Evolutionary conservation across 2,888 invertebrate genomes (phyloP), one percentile per base, ranked within the genome.

Genomic region (Amaurobius ferox): DNA sequence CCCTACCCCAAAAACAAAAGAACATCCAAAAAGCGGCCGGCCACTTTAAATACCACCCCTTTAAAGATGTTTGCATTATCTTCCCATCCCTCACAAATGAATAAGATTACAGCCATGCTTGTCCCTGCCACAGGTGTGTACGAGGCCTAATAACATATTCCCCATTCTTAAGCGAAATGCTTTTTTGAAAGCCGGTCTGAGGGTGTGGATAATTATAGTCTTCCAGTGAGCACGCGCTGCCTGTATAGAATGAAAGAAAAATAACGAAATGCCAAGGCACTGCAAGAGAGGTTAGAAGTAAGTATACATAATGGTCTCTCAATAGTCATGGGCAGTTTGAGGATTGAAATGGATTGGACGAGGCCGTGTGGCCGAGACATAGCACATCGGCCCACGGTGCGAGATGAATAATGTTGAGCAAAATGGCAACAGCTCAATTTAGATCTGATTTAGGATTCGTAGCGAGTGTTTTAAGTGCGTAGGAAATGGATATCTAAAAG

Each of bases 1-100:
- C 55, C 55, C 2, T 3, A 55, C 19, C 23, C 5, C 19, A 55
- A 23, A 55, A 55, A 55, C 55, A 55, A 55, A 23, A 55, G 55
- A 6, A n/a, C 55, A 44, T 11, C 9, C 6, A 16, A 2, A 44
- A 44, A 44, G 44, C 2, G 16, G 16, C 44, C 23, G 55, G 2
- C 55, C 23, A 55, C 19, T 55, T 23, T 55, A 5, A 32, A 61
- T 23, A 68, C 71, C 62, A 62, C 19, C 62, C 62, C 64, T 62
- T 79, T 44, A 40, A 55, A 62, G 81, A 62, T 74, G 81, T 81
- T 74, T 74, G 74, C 30, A 68, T 80, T 81, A 81, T 81, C 73
- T 67, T 3, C 26, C 26, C 16, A 73, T 68, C 67, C 61, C 71
- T 73, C 28, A 39, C 73, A 80, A 73, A 73, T 73, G 80, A 73